Evolutionary conservation across 1,140 invertebrate genomes (phyloP).

Genomic region (Drosophila saltans): DNA sequence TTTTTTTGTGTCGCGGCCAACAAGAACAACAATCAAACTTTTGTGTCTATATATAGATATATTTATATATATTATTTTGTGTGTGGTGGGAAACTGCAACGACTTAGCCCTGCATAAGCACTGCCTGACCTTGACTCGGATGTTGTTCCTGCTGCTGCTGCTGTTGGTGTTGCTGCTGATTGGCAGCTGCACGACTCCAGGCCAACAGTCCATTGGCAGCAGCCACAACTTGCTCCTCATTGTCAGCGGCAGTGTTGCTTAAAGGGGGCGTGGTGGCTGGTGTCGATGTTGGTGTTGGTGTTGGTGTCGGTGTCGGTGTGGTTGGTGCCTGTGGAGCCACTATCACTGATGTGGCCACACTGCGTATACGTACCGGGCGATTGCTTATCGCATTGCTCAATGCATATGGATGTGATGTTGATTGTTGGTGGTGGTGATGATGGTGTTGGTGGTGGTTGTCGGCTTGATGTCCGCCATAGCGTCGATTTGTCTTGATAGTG

Average conservation of each 20-base stretch:
- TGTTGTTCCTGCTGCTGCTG: constrained; percentile 39
- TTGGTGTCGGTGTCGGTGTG: constrained; percentile 18
- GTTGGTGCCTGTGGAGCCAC: constrained; percentile 56
- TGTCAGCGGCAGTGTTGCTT: constrained; percentile 19
- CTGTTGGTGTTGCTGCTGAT: constrained; percentile 54
- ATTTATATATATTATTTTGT: constrained; percentile 2
- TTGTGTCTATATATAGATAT: constrained; percentile 13
- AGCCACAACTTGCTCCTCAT: constrained; percentile 52
- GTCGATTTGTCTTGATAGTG: constrained; percentile 57
- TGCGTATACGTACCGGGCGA: constrained; percentile 58
- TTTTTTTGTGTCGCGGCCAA: constrained; percentile 25
- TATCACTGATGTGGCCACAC: constrained; percentile 81
- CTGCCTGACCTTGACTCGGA: constrained; percentile 26
- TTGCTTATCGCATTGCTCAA: constrained; percentile 56
- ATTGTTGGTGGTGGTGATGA: constrained; percentile 24
- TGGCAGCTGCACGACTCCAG: constrained; percentile 67
- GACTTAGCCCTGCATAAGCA: constrained; percentile 57
- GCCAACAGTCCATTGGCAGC: constrained; percentile 66
- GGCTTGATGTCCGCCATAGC: constrained; percentile 45
- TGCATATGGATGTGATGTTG: constrained; percentile 38
- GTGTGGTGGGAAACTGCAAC: constrained; percentile 9
- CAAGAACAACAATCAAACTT: constrained; percentile 17
- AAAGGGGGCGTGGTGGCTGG: constrained; percentile 7
- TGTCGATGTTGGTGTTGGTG: constrained; percentile 19
- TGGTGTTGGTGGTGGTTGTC: constrained; percentile 42